Evolutionary conservation across 2,797 vertebrate genomes (phyloP), one percentile per base, ranked within the genome.

Genomic region (Phataginus tricuspis): DNA sequence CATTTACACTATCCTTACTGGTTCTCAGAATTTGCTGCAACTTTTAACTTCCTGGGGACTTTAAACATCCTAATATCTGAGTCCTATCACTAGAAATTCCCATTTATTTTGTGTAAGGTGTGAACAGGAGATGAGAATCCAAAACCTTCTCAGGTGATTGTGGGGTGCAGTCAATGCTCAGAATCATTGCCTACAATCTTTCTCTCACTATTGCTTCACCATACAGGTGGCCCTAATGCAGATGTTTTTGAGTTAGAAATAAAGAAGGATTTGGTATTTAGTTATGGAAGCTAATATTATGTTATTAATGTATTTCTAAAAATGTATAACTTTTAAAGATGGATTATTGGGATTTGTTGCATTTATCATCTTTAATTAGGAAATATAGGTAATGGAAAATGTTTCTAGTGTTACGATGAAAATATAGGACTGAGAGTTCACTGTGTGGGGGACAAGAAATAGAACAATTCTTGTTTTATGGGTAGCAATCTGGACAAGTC

Each of bases 401-500:
- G 96, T 98, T 74, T 97, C 97, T 97, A 97, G 95, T 91, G 87
- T 78, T 96, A 90, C 97, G 97, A 97, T 97, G 97, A 96, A 97
- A 98, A 95, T 95, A 88, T 66, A 94, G 71, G 72, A 74, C 92
- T 94, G 64, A 53, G 93, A 90, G 87, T 96, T 94, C 87, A 98
- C 95, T 95, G 74, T 37, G 94, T 95, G 49, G 95, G 96, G 95
- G 97, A 97, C 95, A 85, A 14, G 84, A 91, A 96, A 91, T 96
- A 97, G 98, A 98, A 96, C 91, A 96, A 71, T 96, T 97, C 42
- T 45, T 98, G 96, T 97, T 94, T 98, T 98, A 98, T 96, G 95
- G 96, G 94, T 93, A 80, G 94, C 93, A 88, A 95, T 93, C 96
- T 83, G 39, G 91, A 97, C 88, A 97, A 98, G 97, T 96, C 96